These are phyloP conservation scores for Spheniscus humboldti DNA, from an alignment of 2,797 vertebrate genomes.

Conservation along the genomic window DNA sequence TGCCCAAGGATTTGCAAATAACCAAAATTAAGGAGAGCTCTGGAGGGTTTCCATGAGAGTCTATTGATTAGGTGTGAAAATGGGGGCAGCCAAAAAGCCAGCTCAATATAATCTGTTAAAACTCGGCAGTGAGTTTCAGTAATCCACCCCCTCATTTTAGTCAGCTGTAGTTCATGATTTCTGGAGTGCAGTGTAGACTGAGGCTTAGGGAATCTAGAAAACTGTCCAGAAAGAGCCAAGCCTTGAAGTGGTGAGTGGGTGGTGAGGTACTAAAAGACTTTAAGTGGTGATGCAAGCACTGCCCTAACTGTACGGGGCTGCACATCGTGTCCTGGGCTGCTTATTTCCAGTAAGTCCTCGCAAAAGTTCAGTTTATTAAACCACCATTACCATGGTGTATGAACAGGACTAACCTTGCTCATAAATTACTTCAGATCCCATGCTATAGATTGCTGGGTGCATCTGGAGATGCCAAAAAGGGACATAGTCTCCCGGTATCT, in stretches of 20 bases:
- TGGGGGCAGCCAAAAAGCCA: background rate
- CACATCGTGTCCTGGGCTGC: background rate
- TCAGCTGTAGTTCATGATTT: background rate
- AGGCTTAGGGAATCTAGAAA: background rate
- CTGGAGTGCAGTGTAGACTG: background rate
- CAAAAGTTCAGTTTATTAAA: background rate
- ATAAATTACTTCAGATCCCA: background rate
- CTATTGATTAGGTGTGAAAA: background rate
- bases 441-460: background rate
- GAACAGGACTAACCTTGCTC: background rate
- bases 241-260: background rate
- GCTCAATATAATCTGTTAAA: background rate
- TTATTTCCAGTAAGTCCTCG: background rate
- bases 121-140: background rate
- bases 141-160: background rate
- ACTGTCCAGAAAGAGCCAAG: background rate
- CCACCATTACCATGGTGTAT: fast-evolving
- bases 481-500: background rate
- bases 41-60: background rate
- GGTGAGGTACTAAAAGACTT: background rate
- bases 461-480: background rate
- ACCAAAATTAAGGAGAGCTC: background rate
- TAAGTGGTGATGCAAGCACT: background rate
- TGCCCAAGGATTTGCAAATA: background rate
- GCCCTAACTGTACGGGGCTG: background rate